Conservation (phyloP, 2,888 invertebrate species). For the Heliothis peltigera region DNA sequence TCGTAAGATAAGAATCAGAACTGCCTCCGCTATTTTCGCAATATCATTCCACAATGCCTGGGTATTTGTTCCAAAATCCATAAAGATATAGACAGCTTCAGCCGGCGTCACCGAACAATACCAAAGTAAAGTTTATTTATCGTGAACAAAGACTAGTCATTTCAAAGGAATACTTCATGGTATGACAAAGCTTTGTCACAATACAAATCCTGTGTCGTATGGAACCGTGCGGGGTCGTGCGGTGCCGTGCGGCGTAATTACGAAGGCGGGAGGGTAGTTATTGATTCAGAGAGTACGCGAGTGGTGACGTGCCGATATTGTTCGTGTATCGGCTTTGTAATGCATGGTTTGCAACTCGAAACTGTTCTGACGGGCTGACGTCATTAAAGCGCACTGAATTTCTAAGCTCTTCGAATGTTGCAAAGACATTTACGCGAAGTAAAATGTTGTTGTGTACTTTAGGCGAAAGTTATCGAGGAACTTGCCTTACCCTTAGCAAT, state of each 20-base stretch:
- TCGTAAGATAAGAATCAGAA: no score
- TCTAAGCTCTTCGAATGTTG: not conserved
- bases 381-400: conserved; percentile 1
- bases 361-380: conserved; percentile 13
- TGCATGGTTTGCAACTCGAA: conserved; percentile 23
- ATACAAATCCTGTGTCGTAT: conserved; percentile 25
- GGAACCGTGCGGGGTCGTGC: conserved; percentile 1
- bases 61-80: conserved; percentile 1
- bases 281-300: conserved; percentile 43
- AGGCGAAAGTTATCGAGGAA: no score
- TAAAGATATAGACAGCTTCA: not conserved
- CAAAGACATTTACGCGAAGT: not conserved
- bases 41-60: not conserved
- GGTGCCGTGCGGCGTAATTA: conserved; percentile 28
- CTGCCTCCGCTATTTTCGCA: not conserved
- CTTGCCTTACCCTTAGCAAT: no score
- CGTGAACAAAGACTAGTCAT: conserved; percentile 24
- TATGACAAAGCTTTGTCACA: conserved; percentile 18
- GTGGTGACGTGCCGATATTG: conserved; percentile 37
- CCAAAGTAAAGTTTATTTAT: conserved; percentile 37
- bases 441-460: not conserved
- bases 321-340: conserved; percentile 35
- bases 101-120: conserved; percentile 12
- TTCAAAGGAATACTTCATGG: conserved; percentile 37
- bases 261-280: conserved; percentile 23